These are phyloP conservation scores for Emmelina monodactyla DNA, from an alignment of 2,888 invertebrate species.

Conservation along the genomic window DNA sequence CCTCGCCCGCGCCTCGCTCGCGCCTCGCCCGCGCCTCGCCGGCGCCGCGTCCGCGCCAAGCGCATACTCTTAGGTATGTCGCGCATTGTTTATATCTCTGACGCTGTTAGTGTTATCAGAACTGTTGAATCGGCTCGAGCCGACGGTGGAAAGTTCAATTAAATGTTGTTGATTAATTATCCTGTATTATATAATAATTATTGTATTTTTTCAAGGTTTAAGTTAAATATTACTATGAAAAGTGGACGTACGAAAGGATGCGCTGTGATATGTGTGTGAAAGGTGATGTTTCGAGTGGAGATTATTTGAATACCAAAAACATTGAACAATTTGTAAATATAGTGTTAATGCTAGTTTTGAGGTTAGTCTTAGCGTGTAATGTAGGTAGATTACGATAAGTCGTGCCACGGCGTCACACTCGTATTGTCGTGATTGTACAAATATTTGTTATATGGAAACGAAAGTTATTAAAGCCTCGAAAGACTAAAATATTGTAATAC, in stretches of 20 bases:
- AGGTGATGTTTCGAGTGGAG: slow-evolving; percentile 55
- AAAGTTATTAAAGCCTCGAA: slow-evolving; percentile 59
- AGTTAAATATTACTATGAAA: slow-evolving; percentile 58
- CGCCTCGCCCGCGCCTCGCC: slow-evolving; percentile 13
- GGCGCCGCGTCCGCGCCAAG: slow-evolving; percentile 32
- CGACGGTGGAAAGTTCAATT: slow-evolving; percentile 42
- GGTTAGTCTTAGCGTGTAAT: slow-evolving; percentile 49
- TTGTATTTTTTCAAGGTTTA: slow-evolving; percentile 61
- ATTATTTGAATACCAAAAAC: slow-evolving; percentile 66
- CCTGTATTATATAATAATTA: slow-evolving; percentile 61
- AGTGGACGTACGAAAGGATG: slow-evolving; percentile 43
- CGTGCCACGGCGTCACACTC: slow-evolving; percentile 58
- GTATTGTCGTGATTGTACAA: slow-evolving; percentile 63
- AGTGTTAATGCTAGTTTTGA: slow-evolving; percentile 50
- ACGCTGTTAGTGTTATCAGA: slow-evolving; percentile 48
- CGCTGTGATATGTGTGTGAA: slow-evolving; percentile 33
- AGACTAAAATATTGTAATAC: slow-evolving; percentile 65
- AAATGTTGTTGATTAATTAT: slow-evolving; percentile 55
- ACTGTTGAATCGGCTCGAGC: slow-evolving; percentile 38
- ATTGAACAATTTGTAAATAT: slow-evolving; percentile 65
- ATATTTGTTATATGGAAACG: slow-evolving; percentile 62
- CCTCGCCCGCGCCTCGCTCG: slow-evolving; percentile 6
- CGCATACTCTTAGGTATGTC: slow-evolving; percentile 60
- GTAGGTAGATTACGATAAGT: slow-evolving; percentile 56
- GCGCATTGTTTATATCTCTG: slow-evolving; percentile 46